Conservation (phyloP, 2,113 vertebrate species). For the Tachuris rubrigastra region DNA sequence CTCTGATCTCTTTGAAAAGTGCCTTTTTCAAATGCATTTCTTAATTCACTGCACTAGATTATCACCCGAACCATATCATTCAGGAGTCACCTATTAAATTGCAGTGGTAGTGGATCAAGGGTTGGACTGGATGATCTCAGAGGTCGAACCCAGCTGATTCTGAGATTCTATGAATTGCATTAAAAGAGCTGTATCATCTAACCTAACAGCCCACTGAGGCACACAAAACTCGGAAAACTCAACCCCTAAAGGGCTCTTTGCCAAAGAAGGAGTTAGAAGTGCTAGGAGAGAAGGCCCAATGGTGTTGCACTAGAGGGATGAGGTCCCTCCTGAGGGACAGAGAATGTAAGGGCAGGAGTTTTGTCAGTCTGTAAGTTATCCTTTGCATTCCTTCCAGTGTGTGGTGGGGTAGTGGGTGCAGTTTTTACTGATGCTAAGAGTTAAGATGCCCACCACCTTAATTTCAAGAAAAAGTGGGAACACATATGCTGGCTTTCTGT, state of each 20-base stretch:
- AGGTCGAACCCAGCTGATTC: no score
- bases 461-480: not conserved
- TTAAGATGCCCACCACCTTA: not conserved
- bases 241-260: not conserved
- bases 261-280: not conserved
- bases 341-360: not conserved
- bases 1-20: not conserved
- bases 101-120: no score
- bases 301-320: not conserved
- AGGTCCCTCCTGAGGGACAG: not conserved
- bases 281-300: not conserved
- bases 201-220: not conserved
- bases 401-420: not conserved
- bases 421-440: not conserved
- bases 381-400: not conserved
- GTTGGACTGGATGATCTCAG: no score
- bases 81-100: not conserved
- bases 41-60: not conserved
- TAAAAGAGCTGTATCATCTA: not conserved
- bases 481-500: not conserved
- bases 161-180: no score
- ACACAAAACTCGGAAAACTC: not conserved
- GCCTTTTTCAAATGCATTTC: not conserved
- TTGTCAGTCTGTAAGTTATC: not conserved
- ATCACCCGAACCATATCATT: not conserved